phyloP scores from a whole-genome alignment of 2,113 vertebrate genomes.

The Chauna torquata region DNA sequence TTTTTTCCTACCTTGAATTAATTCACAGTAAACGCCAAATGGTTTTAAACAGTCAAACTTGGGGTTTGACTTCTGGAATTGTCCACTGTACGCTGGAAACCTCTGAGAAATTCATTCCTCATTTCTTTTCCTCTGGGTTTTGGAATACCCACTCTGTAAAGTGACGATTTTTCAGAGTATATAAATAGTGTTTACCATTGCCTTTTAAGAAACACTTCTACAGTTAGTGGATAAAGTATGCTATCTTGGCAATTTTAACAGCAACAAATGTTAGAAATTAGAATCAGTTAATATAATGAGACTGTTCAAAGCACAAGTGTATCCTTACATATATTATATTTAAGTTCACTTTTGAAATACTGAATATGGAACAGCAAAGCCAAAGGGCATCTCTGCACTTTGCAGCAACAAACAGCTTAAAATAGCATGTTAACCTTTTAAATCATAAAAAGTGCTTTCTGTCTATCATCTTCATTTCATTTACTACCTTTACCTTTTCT shows the following conservation, averaged over 20 bases:
- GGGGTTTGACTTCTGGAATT: too few species aligned
- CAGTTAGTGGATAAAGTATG: neutral
- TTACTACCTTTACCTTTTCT: neutral
- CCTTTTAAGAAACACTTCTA: neutral
- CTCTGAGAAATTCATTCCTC: neutral
- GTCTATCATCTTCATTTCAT: neutral
- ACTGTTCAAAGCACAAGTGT: neutral
- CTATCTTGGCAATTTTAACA: neutral
- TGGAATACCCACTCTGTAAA: neutral
- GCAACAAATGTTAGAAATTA: neutral
- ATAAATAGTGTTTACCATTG: neutral
- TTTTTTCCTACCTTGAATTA: too few species aligned
- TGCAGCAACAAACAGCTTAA: neutral
- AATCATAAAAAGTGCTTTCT: neutral
- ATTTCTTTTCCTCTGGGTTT: neutral
- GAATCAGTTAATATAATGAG: neutral
- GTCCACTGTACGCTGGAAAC: neutral
- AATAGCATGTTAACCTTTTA: neutral
- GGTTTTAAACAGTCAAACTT: too few species aligned
- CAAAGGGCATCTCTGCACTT: neutral
- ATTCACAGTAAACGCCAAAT: too few species aligned
- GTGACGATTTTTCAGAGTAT: neutral
- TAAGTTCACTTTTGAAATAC: neutral
- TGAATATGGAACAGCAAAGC: neutral
- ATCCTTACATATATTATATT: neutral